These are phyloP conservation scores for Drosophila sordidula DNA, from an alignment of 2,888 invertebrate species.

Conservation along the genomic window DNA sequence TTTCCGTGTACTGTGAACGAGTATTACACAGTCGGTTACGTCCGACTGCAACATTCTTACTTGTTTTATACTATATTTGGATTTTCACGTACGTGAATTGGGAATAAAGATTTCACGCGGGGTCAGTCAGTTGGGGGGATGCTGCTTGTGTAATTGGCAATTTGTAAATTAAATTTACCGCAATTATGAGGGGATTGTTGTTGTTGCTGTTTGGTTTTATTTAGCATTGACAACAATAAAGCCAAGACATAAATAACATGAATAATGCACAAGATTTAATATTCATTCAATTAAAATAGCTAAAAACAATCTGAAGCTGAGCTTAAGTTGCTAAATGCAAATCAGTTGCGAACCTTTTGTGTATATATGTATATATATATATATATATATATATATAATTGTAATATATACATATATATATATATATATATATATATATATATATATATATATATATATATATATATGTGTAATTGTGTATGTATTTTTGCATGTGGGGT, in stretches of 20 bases:
- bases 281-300: conserved; percentile 56
- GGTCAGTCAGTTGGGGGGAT: conserved; percentile 5
- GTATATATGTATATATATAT: neutral
- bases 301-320: conserved; percentile 8
- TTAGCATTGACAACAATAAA: conserved; percentile 5
- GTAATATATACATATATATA: too few species aligned
- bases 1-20: too few species aligned
- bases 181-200: conserved; percentile 35
- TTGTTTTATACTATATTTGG: neutral
- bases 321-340: conserved; percentile 19
- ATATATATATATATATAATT: neutral
- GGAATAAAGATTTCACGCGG: neutral
- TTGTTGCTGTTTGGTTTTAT: conserved; percentile 5
- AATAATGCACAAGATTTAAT: conserved; percentile 51
- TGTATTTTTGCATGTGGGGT: neutral
- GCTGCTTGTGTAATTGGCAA: conserved; percentile 48
- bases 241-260: conserved; percentile 37
- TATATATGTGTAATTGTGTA: neutral
- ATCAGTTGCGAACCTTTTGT: neutral
- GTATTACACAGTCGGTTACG: too few species aligned
- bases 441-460: neutral
- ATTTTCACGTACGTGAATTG: conserved; percentile 9
- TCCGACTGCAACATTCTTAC: too few species aligned
- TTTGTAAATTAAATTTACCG: conserved; percentile 60
- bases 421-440: neutral